These are phyloP conservation scores for Polyodon spathula DNA, from an alignment of 2,113 vertebrate genomes.

Conservation along the genomic window DNA sequence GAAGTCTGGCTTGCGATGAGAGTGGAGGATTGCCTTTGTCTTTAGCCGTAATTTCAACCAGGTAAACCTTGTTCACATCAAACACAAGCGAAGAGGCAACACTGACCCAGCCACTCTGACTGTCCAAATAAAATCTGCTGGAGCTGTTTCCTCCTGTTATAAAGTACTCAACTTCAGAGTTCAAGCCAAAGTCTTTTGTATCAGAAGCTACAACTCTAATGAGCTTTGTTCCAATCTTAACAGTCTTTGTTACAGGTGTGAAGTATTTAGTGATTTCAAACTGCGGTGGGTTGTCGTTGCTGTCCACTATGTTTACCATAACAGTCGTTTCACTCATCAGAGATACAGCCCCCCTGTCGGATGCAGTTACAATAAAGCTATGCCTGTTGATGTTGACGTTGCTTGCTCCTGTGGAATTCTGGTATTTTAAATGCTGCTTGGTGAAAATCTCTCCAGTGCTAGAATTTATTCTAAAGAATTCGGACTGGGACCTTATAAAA, in stretches of 20 bases:
- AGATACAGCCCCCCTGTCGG: conserved; percentile 74
- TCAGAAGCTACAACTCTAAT: conserved; percentile 76
- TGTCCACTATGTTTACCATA: conserved; percentile 84
- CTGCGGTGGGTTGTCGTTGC: conserved; percentile 81
- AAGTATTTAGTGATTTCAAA: conserved; percentile 71
- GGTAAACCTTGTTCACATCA: conserved; percentile 72
- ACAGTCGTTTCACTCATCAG: conserved; percentile 88
- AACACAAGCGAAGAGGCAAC: conserved; percentile 74
- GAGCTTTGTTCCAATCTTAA: conserved; percentile 75
- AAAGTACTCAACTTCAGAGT: conserved; percentile 82
- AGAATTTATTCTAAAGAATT: conserved; percentile 88
- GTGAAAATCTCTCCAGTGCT: conserved; percentile 83
- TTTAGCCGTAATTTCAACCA: conserved; percentile 69
- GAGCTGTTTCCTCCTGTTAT: conserved; percentile 66
- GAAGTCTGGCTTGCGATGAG: conserved; percentile 58
- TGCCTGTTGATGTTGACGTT: conserved; percentile 81
- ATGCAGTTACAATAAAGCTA: conserved; percentile 90
- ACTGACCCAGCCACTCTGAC: conserved; percentile 75
- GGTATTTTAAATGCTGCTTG: conserved; percentile 83
- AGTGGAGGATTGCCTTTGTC: conserved; percentile 90
- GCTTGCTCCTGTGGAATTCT: conserved; percentile 70
- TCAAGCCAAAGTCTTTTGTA: conserved; percentile 85
- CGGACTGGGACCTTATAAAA: conserved; percentile 87
- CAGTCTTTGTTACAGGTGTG: conserved; percentile 87
- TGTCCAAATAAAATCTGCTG: conserved; percentile 74